Evolutionary conservation across 2,888 invertebrate species (phyloP).

Genomic region (Andrena praecox): DNA sequence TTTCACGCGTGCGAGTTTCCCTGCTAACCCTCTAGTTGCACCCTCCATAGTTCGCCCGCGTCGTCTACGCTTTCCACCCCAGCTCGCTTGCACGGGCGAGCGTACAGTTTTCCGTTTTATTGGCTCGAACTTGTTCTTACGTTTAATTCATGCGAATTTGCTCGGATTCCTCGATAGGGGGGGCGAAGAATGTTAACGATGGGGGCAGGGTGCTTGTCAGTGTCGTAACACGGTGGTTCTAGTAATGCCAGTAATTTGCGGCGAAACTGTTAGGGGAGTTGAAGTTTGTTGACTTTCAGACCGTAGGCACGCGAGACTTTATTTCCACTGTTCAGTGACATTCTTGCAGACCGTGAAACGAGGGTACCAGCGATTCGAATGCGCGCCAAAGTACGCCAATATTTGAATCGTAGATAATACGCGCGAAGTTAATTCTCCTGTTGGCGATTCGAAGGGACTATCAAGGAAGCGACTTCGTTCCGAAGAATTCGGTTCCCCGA

Average conservation of each 20-base stretch:
- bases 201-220: not conserved
- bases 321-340: no score
- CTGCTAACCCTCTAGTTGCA: conserved; percentile 2
- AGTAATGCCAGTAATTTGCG: no score
- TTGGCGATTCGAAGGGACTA: not conserved
- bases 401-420: no score
- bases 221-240: no score
- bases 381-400: not conserved
- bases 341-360: no score
- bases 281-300: no score
- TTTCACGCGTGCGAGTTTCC: conserved; percentile 7
- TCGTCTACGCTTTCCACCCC: conserved; percentile 9
- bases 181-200: not conserved
- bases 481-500: not conserved
- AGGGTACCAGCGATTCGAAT: not conserved
- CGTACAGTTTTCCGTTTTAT: conserved; percentile 8
- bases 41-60: not conserved
- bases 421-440: no score
- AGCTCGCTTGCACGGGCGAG: not conserved
- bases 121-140: not conserved
- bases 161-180: not conserved
- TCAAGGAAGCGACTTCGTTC: not conserved
- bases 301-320: no score
- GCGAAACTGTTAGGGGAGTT: no score
- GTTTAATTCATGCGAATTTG: not conserved